Percentiles rank a stretch among this genome's conserved stretches.
These are phyloP conservation scores for Platichthys flesus DNA, from an alignment of 2,113 vertebrate species.

Conservation along the genomic window DNA sequence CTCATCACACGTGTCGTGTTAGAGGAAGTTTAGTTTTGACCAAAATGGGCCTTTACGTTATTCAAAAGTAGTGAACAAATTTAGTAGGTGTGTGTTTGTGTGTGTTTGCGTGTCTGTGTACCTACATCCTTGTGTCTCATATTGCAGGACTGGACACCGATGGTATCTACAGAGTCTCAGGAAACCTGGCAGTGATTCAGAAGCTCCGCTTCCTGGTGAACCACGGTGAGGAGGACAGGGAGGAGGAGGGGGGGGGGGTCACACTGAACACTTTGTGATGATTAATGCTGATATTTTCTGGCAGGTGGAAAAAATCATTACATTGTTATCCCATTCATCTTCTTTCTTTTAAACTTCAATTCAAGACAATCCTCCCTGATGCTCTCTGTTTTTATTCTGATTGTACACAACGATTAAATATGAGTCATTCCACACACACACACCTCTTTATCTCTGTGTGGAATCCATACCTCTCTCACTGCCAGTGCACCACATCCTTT, in stretches of 20 bases:
- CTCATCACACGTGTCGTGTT: too few relatives aligned
- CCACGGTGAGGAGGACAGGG: slow-evolving; percentile 83
- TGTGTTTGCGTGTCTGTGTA: background rate
- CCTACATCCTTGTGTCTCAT: background rate
- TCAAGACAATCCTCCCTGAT: background rate
- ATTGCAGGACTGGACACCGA: slow-evolving; percentile 88
- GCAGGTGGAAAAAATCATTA: background rate
- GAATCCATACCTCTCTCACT: background rate
- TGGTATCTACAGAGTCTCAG: slow-evolving; percentile 93
- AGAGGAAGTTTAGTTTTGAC: too few relatives aligned
- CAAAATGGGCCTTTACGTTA: too few relatives aligned
- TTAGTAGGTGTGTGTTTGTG: background rate
- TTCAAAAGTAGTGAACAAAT: too few relatives aligned
- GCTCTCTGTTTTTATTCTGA: slow-evolving; percentile 3
- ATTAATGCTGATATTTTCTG: background rate
- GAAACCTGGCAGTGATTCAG: slow-evolving; percentile 93
- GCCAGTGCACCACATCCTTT: background rate
- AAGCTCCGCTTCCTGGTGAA: slow-evolving; percentile 92
- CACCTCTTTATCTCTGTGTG: background rate
- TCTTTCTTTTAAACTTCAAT: background rate
- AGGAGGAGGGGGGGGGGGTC: too few relatives aligned
- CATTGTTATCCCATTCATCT: background rate
- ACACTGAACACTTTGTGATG: background rate
- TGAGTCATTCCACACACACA: background rate
- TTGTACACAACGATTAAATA: background rate